Conservation (phyloP, 2,888 invertebrate genomes). For the Dasysyrphus tricinctus region DNA sequence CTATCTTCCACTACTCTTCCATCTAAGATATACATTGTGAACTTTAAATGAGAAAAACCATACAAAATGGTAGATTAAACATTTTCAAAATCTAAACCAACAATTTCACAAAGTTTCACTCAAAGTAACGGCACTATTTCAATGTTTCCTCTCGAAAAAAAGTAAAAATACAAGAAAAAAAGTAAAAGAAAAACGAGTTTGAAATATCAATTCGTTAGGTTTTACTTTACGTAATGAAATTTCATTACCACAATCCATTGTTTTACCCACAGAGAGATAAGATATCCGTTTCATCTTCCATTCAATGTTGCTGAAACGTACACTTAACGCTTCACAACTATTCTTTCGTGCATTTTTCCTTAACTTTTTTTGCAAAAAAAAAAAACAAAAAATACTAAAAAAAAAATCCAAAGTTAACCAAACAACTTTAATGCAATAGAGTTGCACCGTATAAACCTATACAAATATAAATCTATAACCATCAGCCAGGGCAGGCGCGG, state of each 20-base stretch:
- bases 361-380: slow-evolving; percentile 44
- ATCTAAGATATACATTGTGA: background rate
- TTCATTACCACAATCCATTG: slow-evolving; percentile 52
- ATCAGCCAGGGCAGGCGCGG: background rate
- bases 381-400: slow-evolving; percentile 5
- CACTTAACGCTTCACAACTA: slow-evolving; percentile 58
- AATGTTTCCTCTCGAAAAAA: background rate
- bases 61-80: slow-evolving; percentile 1
- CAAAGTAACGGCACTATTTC: slow-evolving; percentile 3
- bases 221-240: slow-evolving; percentile 53
- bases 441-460: slow-evolving; percentile 26
- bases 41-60: background rate
- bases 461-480: slow-evolving; percentile 26
- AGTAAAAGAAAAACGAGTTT: slow-evolving; percentile 3
- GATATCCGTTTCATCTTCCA: slow-evolving; percentile 59
- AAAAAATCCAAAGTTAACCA: slow-evolving; percentile 61
- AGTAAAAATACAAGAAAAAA: background rate
- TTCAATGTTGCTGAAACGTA: slow-evolving; percentile 37
- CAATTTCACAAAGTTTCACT: slow-evolving; percentile 6
- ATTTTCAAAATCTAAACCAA: slow-evolving; percentile 21
- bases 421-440: slow-evolving; percentile 59
- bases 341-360: slow-evolving; percentile 27
- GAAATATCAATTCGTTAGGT: slow-evolving; percentile 40
- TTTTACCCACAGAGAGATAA: slow-evolving; percentile 48
- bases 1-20: too few relatives aligned